Evolutionary conservation across 2,888 invertebrate species (phyloP).

Genomic region (Ectemnius continuus): DNA sequence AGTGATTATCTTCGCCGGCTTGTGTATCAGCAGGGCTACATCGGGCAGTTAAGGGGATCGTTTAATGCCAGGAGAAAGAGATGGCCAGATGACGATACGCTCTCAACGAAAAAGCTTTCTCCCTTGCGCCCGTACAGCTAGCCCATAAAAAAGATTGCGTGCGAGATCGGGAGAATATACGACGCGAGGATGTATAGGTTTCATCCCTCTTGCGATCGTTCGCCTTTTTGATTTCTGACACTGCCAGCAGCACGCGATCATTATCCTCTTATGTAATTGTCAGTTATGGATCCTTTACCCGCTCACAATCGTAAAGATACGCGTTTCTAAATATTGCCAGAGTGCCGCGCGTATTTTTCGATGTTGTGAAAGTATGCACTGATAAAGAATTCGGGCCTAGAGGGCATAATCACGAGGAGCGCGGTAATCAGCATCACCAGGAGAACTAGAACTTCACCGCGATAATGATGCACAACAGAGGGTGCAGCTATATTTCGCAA

Average conservation of each 20-base stretch:
- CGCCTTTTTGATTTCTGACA: conserved; percentile 7
- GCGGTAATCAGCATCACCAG: too few species aligned
- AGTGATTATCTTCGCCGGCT: conserved; percentile 14
- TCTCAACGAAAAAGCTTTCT: neutral
- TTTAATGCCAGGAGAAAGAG: neutral
- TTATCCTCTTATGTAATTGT: too few species aligned
- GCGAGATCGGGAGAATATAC: neutral
- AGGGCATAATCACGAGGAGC: too few species aligned
- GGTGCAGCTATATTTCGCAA: too few species aligned
- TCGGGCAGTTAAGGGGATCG: neutral
- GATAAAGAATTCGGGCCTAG: too few species aligned
- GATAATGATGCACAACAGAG: too few species aligned
- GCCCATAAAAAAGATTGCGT: conserved; percentile 7
- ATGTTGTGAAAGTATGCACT: too few species aligned
- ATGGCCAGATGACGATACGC: conserved; percentile 1
- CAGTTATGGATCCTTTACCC: too few species aligned
- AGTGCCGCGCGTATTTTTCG: too few species aligned
- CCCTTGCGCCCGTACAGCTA: neutral
- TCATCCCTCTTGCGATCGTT: neutral
- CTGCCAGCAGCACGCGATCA: neutral
- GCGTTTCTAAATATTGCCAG: too few species aligned
- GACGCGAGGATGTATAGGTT: neutral
- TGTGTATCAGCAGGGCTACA: neutral
- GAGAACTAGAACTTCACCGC: too few species aligned
- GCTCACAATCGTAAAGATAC: too few species aligned